Evolutionary conservation across 2,113 vertebrate species (phyloP).

Genomic region (Calyptomena viridis): DNA sequence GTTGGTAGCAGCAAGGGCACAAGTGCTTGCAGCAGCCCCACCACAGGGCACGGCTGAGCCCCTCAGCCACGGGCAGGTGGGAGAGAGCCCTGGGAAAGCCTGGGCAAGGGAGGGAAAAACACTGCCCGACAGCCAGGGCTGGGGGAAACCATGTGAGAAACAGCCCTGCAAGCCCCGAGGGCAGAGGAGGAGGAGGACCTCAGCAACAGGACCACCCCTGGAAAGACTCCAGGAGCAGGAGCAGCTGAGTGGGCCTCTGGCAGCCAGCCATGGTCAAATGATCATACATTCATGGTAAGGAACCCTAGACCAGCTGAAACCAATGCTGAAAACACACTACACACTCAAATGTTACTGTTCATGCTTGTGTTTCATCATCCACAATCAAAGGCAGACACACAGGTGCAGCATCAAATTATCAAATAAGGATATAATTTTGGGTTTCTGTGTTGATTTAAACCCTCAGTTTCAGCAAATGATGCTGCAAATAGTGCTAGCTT

Average conservation of each 20-base stretch:
- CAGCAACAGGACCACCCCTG: fast-evolving
- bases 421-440: background rate
- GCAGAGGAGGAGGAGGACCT: background rate
- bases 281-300: background rate
- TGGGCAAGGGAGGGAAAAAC: background rate
- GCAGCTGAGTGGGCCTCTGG: background rate
- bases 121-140: background rate
- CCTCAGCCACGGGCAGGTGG: fast-evolving
- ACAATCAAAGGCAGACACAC: background rate
- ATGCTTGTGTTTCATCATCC: background rate
- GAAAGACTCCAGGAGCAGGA: background rate
- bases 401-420: background rate
- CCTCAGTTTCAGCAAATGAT: background rate
- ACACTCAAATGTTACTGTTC: background rate
- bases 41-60: fast-evolving
- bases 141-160: fast-evolving
- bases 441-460: background rate
- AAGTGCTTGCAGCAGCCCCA: fast-evolving
- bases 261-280: background rate
- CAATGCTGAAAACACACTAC: background rate
- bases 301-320: background rate
- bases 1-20: background rate
- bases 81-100: background rate
- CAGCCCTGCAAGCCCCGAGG: background rate
- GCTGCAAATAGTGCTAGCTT: background rate